phyloP scores from a whole-genome alignment of 2,113 vertebrate species.

The Hyaena hyaena region DNA sequence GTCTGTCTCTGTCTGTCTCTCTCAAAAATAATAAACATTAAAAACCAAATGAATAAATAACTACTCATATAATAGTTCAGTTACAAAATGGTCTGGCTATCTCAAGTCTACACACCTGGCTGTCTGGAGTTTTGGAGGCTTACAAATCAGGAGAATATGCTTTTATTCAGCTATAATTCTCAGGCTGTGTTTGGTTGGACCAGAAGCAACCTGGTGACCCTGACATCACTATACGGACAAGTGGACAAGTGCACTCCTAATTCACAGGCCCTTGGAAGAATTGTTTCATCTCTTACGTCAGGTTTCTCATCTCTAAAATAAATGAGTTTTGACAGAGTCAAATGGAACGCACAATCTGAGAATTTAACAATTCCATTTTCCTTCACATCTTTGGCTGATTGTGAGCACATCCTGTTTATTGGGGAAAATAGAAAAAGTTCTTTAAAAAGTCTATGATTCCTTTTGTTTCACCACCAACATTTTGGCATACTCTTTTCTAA shows the following conservation, averaged over 20 bases:
- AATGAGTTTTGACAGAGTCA: not conserved
- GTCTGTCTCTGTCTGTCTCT: too few species aligned
- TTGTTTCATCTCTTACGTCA: not conserved
- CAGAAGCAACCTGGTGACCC: not conserved
- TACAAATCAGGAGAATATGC: not conserved
- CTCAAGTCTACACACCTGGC: not conserved
- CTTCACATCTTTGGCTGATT: not conserved
- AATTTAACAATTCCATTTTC: too few species aligned
- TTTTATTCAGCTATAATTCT: not conserved
- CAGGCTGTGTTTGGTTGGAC: not conserved
- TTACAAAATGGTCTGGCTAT: not conserved
- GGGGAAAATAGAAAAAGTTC: not conserved
- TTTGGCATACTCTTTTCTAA: not conserved
- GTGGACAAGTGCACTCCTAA: not conserved
- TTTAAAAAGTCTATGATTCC: not conserved
- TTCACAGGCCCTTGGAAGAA: not conserved
- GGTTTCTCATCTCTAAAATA: constrained; percentile 4
- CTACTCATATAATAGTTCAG: not conserved
- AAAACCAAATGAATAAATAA: not conserved
- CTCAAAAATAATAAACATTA: too few species aligned
- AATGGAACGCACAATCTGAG: too few species aligned
- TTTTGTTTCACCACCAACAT: not conserved
- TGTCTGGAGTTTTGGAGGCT: not conserved
- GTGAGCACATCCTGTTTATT: not conserved
- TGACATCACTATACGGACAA: not conserved